phyloP scores from a whole-genome alignment of 2,113 vertebrate genomes.

The Miniopterus natalensis region DNA sequence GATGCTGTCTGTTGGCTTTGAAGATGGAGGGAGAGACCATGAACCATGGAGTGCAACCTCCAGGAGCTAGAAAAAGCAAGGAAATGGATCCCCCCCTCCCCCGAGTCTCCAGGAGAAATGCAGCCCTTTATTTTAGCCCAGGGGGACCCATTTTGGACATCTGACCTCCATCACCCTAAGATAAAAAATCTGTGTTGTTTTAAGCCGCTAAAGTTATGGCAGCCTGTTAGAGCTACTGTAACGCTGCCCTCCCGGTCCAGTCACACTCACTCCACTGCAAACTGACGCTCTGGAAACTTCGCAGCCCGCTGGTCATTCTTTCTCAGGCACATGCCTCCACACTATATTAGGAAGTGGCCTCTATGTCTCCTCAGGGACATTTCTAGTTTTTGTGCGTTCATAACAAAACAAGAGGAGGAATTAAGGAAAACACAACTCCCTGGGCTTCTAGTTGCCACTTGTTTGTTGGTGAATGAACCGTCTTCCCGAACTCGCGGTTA shows the following conservation, averaged over 20 bases:
- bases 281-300: too few species aligned
- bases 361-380: not conserved
- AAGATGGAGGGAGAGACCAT: not conserved
- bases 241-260: too few species aligned
- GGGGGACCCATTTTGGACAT: not conserved
- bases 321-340: not conserved
- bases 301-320: not conserved
- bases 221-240: not conserved
- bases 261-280: too few species aligned
- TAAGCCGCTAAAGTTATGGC: not conserved
- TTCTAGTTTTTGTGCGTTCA: not conserved
- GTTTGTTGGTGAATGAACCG: conserved; percentile 1
- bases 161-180: not conserved
- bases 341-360: not conserved
- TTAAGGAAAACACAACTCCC: not conserved
- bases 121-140: not conserved
- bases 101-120: not conserved
- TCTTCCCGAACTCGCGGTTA: not conserved
- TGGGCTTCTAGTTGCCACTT: not conserved
- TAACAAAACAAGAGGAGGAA: not conserved
- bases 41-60: not conserved
- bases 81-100: not conserved
- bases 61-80: not conserved
- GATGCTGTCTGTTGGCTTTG: not conserved
- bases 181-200: not conserved